Evolutionary conservation across 1,140 invertebrate genomes (phyloP), one percentile per base, ranked within the genome.

Genomic region (Drusus annulatus): DNA sequence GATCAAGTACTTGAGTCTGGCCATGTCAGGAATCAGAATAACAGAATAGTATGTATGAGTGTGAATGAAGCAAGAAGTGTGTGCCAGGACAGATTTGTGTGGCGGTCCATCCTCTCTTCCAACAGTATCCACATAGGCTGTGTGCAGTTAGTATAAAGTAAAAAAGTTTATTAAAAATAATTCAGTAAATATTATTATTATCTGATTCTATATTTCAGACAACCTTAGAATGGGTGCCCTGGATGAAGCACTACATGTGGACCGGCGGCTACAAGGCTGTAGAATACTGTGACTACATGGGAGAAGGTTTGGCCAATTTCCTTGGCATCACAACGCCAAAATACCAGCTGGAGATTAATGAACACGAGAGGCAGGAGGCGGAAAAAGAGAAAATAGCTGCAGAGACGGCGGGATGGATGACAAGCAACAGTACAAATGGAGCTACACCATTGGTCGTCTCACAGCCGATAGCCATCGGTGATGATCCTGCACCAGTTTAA

Each of bases 291-390:
- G 97, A 98, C 87, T 94, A 94, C 84, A 89, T 96, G 36, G 97
- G 97, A 3, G 96, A 97, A 87, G 91, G 92, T 36, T 86, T 98
- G 28, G 96, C 97, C 0, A 92, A 92, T 82, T 94, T 97, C 85
- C 94, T 98, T 86, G 97, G 96, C 2, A 98, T 98, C 63, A 98
- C 97, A 8, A 92, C 94, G 17, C 96, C 96, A 3, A 98, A 98
- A 86, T 98, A 97, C 87, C 94, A 96, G 84, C 95, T 94, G 87
- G 96, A 97, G 88, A 93, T 98, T 63, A 93, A 96, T 84, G 95
- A 97, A 86, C 94, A 94, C 86, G 91, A 95, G 80, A 89, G 92
- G 84, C 86, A 93, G 50, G 89, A 92, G 84, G 90, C 91, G 73
- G 90, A 92, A 80, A 89, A 89, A 51, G 86, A 86, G 62, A 87